Conservation (phyloP, 2,113 vertebrate species). For the Hypocryptadius cinnamomeus region DNA sequence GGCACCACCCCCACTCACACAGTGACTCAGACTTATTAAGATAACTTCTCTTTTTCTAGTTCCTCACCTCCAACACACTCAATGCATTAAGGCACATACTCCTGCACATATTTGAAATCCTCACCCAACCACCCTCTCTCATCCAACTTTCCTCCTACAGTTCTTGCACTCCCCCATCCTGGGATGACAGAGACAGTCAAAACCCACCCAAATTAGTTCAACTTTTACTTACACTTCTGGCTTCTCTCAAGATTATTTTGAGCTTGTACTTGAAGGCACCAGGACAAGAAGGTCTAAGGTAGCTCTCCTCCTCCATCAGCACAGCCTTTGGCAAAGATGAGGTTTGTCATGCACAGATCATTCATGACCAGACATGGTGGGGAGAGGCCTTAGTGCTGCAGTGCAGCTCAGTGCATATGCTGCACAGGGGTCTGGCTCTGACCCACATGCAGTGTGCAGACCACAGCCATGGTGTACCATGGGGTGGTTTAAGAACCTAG, state of each 20-base stretch:
- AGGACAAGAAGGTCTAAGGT: background rate
- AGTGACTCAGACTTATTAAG: slow-evolving; percentile 61
- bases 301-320: background rate
- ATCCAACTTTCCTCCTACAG: slow-evolving; percentile 24
- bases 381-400: background rate
- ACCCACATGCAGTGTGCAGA: background rate
- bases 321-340: background rate
- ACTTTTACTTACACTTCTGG: background rate
- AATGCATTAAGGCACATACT: slow-evolving; percentile 13
- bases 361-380: background rate
- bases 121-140: background rate
- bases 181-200: slow-evolving; percentile 8
- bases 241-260: background rate
- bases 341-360: background rate
- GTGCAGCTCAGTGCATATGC: background rate
- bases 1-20: slow-evolving; percentile 29
- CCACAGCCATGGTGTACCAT: background rate
- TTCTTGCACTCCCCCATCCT: slow-evolving; percentile 2
- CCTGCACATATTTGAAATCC: background rate
- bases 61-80: slow-evolving; percentile 55
- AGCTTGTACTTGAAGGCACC: background rate
- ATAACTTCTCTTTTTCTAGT: slow-evolving; percentile 54
- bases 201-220: background rate
- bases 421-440: background rate
- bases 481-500: background rate